These are phyloP conservation scores for Tenthredo distinguenda DNA, from an alignment of 2,888 invertebrate species.

Conservation along the genomic window DNA sequence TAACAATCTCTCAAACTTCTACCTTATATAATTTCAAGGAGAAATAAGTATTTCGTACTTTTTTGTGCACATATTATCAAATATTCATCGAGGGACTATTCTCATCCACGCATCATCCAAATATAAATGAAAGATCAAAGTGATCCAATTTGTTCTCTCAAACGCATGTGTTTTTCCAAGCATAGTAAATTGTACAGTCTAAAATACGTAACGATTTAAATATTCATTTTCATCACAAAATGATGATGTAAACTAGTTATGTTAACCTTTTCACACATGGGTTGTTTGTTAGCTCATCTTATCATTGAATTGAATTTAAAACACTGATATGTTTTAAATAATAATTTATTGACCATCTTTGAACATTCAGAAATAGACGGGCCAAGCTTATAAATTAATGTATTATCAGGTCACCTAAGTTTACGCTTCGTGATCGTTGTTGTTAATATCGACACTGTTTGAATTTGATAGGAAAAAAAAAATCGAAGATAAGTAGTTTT, in stretches of 20 bases:
- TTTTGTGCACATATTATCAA: background rate
- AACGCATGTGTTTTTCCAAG: background rate
- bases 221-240: background rate
- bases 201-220: background rate
- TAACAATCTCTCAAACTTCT: background rate
- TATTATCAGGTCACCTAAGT: slow-evolving; percentile 1
- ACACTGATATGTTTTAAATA: background rate
- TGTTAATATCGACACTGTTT: background rate
- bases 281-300: background rate
- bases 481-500: background rate
- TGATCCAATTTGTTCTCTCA: background rate
- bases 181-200: background rate
- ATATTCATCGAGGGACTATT: background rate
- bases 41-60: background rate
- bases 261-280: background rate
- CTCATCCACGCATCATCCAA: background rate
- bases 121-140: background rate
- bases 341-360: slow-evolving; percentile 36
- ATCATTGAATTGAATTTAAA: background rate
- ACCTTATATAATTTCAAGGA: background rate
- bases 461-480: background rate
- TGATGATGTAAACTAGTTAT: background rate
- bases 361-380: background rate
- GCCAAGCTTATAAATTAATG: background rate
- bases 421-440: background rate